Conservation (phyloP, 2,113 vertebrate genomes). For the Tragelaphus strepsiceros region DNA sequence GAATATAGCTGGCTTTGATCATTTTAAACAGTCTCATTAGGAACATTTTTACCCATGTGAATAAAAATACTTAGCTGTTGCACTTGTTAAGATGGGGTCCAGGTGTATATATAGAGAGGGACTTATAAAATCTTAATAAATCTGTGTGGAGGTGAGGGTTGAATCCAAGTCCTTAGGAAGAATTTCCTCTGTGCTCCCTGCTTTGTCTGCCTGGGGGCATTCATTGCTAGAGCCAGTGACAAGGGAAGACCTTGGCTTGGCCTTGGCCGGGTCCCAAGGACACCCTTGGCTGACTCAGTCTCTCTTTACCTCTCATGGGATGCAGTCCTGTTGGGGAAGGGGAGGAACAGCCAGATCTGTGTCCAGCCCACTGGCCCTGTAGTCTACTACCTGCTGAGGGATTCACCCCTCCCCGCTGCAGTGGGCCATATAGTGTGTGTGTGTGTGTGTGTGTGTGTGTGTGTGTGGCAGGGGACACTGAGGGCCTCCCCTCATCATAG, state of each 20-base stretch:
- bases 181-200: neutral
- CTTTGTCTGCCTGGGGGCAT: neutral
- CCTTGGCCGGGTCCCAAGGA: neutral
- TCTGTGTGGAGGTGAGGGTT: neutral
- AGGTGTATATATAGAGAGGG: neutral
- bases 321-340: neutral
- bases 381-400: neutral
- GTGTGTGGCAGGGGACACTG: fast-evolving
- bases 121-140: neutral
- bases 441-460: neutral
- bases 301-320: neutral
- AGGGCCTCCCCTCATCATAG: neutral
- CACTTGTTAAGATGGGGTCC: neutral
- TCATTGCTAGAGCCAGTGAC: neutral
- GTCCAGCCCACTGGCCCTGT: neutral
- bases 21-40: neutral
- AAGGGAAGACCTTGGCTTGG: neutral
- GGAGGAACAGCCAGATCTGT: too few relatives aligned
- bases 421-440: neutral
- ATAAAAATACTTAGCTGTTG: neutral
- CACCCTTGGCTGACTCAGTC: neutral
- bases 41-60: neutral
- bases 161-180: neutral
- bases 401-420: neutral
- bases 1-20: neutral